These are phyloP conservation scores for Cydia fagiglandana DNA, from an alignment of 1,140 invertebrate genomes.

Conservation along the genomic window DNA sequence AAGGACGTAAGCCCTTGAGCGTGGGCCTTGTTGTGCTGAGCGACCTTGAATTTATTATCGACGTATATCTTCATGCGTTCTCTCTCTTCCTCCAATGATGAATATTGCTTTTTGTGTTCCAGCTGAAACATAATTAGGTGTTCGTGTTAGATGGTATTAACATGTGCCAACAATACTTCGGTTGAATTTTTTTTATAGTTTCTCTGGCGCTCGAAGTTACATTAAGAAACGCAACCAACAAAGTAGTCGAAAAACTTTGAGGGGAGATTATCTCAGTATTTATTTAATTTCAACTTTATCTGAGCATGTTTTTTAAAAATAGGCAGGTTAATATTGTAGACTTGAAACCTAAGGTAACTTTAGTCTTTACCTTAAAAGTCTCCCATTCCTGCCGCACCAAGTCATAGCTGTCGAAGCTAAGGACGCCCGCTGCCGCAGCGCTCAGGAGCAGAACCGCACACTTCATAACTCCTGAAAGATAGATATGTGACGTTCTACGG, in stretches of 20 bases:
- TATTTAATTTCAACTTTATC: too few relatives aligned
- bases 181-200: too few relatives aligned
- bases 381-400: background rate
- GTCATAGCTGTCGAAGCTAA: background rate
- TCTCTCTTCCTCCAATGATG: background rate
- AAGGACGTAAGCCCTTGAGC: background rate
- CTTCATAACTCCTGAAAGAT: background rate
- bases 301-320: too few relatives aligned
- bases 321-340: background rate
- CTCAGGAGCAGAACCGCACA: background rate
- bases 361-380: background rate
- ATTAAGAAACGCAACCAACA: too few relatives aligned
- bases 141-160: too few relatives aligned
- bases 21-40: background rate
- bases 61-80: slow-evolving; percentile 5
- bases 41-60: background rate
- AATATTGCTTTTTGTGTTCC: background rate
- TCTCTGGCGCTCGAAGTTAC: too few relatives aligned
- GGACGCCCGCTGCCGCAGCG: background rate
- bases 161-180: too few relatives aligned
- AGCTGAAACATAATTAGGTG: background rate
- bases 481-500: too few relatives aligned
- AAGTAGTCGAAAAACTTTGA: too few relatives aligned
- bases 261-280: too few relatives aligned
- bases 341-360: too few relatives aligned